A percentile compares a stretch with the other conserved stretches of the same genome.
Conservation (phyloP, 35 echinoderm and acorn worm genomes). For the Heliocidaris erythrogramma region DNA sequence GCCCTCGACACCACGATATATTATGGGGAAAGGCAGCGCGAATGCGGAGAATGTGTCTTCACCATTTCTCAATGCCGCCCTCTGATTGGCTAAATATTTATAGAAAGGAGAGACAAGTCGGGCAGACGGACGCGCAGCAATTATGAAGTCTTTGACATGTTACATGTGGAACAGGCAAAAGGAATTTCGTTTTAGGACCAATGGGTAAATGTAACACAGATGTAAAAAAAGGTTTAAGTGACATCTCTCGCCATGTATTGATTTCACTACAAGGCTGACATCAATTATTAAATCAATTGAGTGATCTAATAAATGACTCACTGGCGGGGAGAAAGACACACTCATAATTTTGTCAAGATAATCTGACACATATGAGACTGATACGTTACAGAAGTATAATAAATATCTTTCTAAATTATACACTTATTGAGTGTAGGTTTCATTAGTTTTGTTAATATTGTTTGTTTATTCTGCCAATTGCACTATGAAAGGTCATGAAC, state of each 20-base stretch:
- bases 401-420: background rate
- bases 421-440: too few species aligned
- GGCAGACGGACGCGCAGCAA: background rate
- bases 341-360: background rate
- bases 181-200: background rate
- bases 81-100: background rate
- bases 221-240: background rate
- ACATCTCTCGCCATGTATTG: background rate
- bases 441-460: background rate
- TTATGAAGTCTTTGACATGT: background rate
- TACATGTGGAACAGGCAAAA: background rate
- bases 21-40: background rate
- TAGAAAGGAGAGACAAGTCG: background rate
- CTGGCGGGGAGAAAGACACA: background rate
- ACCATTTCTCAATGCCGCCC: background rate
- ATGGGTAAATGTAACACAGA: background rate
- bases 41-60: background rate
- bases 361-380: background rate
- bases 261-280: background rate
- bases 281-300: constrained; percentile 4
- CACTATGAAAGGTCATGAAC: background rate
- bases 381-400: background rate
- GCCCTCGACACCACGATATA: background rate
- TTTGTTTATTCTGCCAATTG: background rate
- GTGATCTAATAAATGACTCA: background rate